Percentiles rank a stretch among this genome's conserved stretches.
These are phyloP conservation scores for Tachycineta bicolor DNA, from an alignment of 2,113 vertebrate species.

Conservation along the genomic window DNA sequence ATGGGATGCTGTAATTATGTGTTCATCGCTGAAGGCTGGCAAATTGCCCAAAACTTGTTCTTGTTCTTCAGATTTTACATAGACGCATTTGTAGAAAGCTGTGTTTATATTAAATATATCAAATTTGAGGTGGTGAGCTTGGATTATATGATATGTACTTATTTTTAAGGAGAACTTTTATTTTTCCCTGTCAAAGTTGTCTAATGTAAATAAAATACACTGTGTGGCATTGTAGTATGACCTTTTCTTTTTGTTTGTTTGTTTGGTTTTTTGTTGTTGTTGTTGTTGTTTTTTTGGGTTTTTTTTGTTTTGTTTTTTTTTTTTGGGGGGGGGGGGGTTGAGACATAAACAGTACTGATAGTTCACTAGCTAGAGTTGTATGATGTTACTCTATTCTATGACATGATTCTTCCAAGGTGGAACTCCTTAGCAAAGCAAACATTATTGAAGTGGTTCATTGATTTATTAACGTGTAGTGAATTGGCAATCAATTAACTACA, in stretches of 20 bases:
- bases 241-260: too few species aligned
- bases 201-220: background rate
- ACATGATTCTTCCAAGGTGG: background rate
- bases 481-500: fast-evolving
- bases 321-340: too few species aligned
- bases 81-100: background rate
- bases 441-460: background rate
- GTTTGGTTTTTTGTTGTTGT: too few species aligned
- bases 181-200: background rate
- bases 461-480: background rate
- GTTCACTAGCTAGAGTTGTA: background rate
- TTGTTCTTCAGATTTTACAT: background rate
- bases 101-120: background rate
- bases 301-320: too few species aligned
- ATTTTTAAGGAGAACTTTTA: background rate
- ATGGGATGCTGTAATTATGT: background rate
- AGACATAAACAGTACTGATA: background rate
- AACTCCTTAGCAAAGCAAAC: background rate
- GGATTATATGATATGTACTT: background rate
- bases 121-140: background rate
- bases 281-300: too few species aligned
- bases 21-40: background rate
- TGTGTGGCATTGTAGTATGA: too few species aligned
- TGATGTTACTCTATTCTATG: background rate
- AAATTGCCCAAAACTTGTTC: background rate